Evolutionary conservation across 2,113 vertebrate species (phyloP).

Genomic region (Conger conger): DNA sequence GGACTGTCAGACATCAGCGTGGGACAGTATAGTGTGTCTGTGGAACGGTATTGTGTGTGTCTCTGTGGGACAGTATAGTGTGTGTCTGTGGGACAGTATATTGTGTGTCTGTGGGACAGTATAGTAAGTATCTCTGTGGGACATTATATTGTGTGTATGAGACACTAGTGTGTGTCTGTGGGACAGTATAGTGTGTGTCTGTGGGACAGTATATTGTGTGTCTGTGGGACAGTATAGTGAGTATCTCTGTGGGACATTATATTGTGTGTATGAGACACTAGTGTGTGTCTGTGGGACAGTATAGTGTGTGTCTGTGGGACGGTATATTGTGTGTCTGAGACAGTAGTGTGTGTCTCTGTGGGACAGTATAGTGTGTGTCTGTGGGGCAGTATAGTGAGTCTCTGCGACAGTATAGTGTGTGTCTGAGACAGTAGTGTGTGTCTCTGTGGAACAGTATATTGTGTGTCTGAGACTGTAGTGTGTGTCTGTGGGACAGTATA

Average conservation of each 20-base stretch:
- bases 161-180: constrained; percentile 2
- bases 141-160: background rate
- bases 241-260: background rate
- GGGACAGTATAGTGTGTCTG: background rate
- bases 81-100: background rate
- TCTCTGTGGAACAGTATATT: background rate
- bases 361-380: background rate
- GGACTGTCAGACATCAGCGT: background rate
- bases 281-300: too few relatives aligned
- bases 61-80: background rate
- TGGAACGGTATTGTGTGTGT: background rate
- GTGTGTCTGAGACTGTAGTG: background rate
- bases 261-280: background rate
- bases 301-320: background rate
- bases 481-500: background rate
- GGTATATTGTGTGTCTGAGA: background rate
- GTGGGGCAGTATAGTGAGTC: background rate
- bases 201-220: background rate
- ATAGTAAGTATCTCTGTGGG: background rate
- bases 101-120: background rate
- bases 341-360: background rate
- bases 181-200: background rate
- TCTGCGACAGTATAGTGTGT: background rate
- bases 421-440: background rate
- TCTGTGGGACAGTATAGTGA: background rate